Conservation (phyloP, 2,888 invertebrate genomes). For the Tetropium fuscum region DNA sequence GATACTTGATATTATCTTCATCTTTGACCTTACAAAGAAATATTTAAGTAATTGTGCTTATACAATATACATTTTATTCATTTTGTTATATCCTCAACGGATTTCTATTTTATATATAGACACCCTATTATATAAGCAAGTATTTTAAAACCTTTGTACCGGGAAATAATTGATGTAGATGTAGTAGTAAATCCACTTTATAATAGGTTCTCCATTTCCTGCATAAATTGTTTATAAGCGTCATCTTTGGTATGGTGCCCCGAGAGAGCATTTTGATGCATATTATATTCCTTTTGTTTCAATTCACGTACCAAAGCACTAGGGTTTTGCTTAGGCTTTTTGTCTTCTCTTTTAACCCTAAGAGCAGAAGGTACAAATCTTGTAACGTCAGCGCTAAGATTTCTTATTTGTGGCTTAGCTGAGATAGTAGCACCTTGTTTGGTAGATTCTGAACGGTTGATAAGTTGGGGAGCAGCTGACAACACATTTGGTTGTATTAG, state of each 20-base stretch:
- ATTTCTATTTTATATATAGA: too few relatives aligned
- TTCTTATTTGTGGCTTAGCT: constrained; percentile 96
- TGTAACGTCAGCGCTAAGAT: constrained; percentile 94
- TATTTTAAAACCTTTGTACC: too few relatives aligned
- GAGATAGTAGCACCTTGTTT: constrained; percentile 83
- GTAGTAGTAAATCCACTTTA: too few relatives aligned
- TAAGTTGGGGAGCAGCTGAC: constrained; percentile 85
- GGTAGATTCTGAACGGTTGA: constrained; percentile 72
- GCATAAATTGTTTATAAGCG: constrained; percentile 98
- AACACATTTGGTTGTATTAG: constrained; percentile 74
- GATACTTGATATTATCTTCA: too few relatives aligned
- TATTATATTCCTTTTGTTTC: constrained; percentile 67
- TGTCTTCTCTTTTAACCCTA: constrained; percentile 90
- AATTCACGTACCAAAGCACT: constrained; percentile 69
- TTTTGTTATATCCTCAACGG: too few relatives aligned
- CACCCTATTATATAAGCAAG: too few relatives aligned
- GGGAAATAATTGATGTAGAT: too few relatives aligned
- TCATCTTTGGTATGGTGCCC: constrained; percentile 88
- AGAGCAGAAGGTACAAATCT: constrained; percentile 94
- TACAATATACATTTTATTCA: too few relatives aligned
- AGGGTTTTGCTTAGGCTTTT: constrained; percentile 70
- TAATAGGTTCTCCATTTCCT: constrained; percentile 95
- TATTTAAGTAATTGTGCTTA: too few relatives aligned
- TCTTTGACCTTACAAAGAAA: too few relatives aligned
- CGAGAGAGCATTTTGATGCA: constrained; percentile 58